Base-by-base conservation (phyloP, 2,888 invertebrate genomes). In the Nycteola revayana region DNA sequence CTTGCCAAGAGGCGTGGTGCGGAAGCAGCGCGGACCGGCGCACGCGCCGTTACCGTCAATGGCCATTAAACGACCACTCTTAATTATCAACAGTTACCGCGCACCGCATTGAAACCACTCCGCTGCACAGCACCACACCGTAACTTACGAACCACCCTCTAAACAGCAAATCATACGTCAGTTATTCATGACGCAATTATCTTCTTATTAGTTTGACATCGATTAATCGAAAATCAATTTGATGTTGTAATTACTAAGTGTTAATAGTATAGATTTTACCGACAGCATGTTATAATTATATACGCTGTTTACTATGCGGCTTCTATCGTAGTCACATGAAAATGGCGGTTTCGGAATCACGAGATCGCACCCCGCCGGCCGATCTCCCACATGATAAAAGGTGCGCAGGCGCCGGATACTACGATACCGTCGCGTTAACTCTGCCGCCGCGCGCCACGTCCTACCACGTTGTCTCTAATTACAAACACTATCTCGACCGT, bases 61-160 rank as follows among this genome's bases (percentile, higher is more conserved):
- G 65, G 57, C 72, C 66, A 83, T 80, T 78, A 78, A 64, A 66
- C 70, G 72, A 77, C 77, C 71, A 73, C 75, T 78, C 75, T 82
- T 87, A 85, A 87, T 86, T 85, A 86, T 77, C 75, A 82, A 87
- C 87, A 85, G 87, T 86, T 87, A 84, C 64, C 58, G 64, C 59
- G 60, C 53, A 70, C 72, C 60, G 60, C 69, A 58, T 54, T 60
- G 63, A 59, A 66, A 66, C 57, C 67, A 63, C 53, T 71, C 59
- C n/a, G 21, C 60, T 64, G 58, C 56, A 40, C 48, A 62, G 66
- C 59, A 54, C 62, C 51, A 40, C 54, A 57, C 58, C 55, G 56
- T 67, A 65, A 71, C 60, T 54, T 50, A 54, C 44, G 49, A 58
- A 57, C 59, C 50, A 57, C 57, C 59, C 55, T 52, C 45, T 23